phyloP scores from a whole-genome alignment of 2,797 vertebrate species.

The Sparus aurata region DNA sequence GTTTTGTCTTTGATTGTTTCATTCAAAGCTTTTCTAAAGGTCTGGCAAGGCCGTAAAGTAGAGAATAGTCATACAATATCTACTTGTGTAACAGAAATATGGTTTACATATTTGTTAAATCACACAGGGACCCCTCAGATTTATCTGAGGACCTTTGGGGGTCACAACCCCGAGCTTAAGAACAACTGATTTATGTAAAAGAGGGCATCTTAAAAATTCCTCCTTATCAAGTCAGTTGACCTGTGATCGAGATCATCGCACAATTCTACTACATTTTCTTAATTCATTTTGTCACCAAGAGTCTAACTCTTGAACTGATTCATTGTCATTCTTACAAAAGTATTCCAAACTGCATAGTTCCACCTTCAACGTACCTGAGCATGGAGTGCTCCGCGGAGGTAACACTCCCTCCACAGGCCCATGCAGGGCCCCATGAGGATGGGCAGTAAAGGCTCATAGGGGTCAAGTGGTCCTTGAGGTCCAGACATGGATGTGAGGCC shows the following conservation, averaged over 20 bases:
- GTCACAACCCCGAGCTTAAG: neutral
- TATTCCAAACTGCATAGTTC: neutral
- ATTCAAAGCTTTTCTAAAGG: neutral
- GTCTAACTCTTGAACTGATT: neutral
- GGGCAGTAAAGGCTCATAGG: slow-evolving; percentile 88
- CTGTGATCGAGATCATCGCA: neutral
- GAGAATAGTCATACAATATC: neutral
- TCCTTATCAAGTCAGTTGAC: too few species aligned
- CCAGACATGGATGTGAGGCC: slow-evolving; percentile 38
- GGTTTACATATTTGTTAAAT: too few species aligned
- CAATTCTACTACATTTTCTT: neutral
- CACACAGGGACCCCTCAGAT: neutral
- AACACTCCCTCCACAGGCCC: slow-evolving; percentile 92
- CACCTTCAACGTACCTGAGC: slow-evolving; percentile 84
- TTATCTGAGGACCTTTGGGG: neutral
- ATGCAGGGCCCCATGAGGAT: slow-evolving; percentile 89
- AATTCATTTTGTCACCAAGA: neutral
- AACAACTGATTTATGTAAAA: neutral
- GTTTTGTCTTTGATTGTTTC: neutral
- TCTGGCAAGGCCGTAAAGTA: neutral
- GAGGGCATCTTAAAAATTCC: neutral
- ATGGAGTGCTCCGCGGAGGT: slow-evolving; percentile 91
- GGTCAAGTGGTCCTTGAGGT: slow-evolving; percentile 73
- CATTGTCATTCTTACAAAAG: neutral
- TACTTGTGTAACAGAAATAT: too few species aligned